Evolutionary conservation across 1,140 invertebrate genomes (phyloP), one percentile per base, ranked within the genome.

Genomic region (Nephila pilipes): DNA sequence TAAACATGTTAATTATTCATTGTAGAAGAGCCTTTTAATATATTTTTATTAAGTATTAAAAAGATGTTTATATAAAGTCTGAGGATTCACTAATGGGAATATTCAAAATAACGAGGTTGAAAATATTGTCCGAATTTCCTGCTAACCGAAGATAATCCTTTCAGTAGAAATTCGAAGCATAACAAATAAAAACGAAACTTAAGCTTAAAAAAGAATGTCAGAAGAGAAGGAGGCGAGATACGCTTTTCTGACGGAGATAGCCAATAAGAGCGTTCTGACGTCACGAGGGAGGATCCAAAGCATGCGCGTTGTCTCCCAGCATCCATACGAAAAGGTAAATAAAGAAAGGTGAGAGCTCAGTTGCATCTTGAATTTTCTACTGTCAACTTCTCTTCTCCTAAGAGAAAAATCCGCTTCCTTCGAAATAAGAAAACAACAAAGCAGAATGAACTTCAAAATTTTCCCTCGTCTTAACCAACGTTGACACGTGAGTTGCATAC

Each of bases 251-350:
- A n/a, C 60, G 22, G 5, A 22, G n/a, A 63, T 63, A n/a, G 18
- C 65, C 65, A 69, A 69, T 69, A 8, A 16, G 25, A 32, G 10
- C 14, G 25, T 16, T 69, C 16, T 69, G 65, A 69, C 65, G 65
- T 69, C 65, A 69, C 16, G 29, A 32, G 65, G 65, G 65, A 69
- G 65, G 65, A 69, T 69, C 65, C 14, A 32, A 69, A 25, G 65
- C 65, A 69, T 69, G 65, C 65, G 25, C 65, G 14, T 10, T 16
- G 25, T 25, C 25, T 10, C 14, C 25, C 10, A 10, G 3, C 65
- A 69, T 25, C 29, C 65, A 14, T 69, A 69, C 16, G 65, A 69
- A 69, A 69, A 69, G 65, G 65, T 69, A 69, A 69, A 69, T 25
- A 32, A 69, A 69, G 65, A 69, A 4, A 16, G 65, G 10, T 32